Evolutionary conservation across 2,797 vertebrate genomes (phyloP), one percentile per base, ranked within the genome.

Genomic region (Enteromius treurensis): DNA sequence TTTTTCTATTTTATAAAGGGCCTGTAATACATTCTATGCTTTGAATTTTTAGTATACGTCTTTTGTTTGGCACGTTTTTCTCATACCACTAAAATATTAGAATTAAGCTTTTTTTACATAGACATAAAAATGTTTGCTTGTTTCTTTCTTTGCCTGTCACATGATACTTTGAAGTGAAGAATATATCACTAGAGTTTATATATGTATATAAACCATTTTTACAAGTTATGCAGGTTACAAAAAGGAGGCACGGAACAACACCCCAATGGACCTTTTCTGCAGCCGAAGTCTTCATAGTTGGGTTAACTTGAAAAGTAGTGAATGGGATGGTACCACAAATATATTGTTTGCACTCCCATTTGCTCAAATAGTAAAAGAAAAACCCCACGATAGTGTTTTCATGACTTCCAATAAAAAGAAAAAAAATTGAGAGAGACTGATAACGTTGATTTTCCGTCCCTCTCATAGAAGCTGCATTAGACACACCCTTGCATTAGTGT

Each of bases 171-270:
- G 68, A 71, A 21, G 53, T 81, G 26, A 83, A 81, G 74, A 58
- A 78, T 70, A 71, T 77, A 83, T 40, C 79, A 21, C 45, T 60
- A 69, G 65, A 77, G 68, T 88, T 85, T 86, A 82, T 75, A 87
- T 77, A 80, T 85, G 81, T 85, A 77, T 84, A 68, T 84, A 73
- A 83, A 87, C 83, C 84, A 85, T 77, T 79, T 70, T 68, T 77
- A 74, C 77, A 78, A 45, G 4, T 55, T 83, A 77, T 29, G 65
- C 51, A 40, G 69, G 74, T 62, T 79, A 77, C 42, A 55, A 79
- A 70, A 70, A 70, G 19, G 26, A 80, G 47, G 23, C 60, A 80
- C 4, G 14, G 75, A 42, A 81, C 70, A 79, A 85, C 73, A 79
- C 58, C 74, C 68, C 49, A 19, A 85, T 45, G 42, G 42, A 13